phyloP scores from a whole-genome alignment of 2,113 vertebrate species.

The Zosterops japonicus region DNA sequence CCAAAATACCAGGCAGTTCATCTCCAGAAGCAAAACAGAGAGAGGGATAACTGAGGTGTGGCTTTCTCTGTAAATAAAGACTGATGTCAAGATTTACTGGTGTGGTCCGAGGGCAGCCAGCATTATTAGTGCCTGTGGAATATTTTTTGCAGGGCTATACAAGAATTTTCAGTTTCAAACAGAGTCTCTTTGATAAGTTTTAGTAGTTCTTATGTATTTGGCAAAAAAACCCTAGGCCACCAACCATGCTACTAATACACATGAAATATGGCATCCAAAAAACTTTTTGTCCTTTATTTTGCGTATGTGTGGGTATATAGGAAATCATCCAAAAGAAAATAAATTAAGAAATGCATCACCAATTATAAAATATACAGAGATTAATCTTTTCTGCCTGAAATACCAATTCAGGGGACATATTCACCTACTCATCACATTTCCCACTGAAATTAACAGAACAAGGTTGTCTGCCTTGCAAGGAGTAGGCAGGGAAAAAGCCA shows the following conservation, averaged over 20 bases:
- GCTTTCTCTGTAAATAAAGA: background rate
- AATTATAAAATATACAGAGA: slow-evolving; percentile 28
- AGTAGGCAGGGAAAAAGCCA: slow-evolving; percentile 62
- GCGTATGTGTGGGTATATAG: background rate
- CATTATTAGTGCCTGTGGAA: background rate
- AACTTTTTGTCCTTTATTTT: background rate
- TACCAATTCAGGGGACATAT: background rate
- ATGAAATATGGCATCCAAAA: background rate
- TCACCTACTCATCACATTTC: slow-evolving; percentile 61
- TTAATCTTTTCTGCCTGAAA: slow-evolving; percentile 32
- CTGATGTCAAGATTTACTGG: background rate
- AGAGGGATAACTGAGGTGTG: background rate
- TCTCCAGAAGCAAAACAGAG: background rate
- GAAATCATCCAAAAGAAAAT: slow-evolving; percentile 30
- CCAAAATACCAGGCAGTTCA: background rate
- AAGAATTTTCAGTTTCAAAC: background rate
- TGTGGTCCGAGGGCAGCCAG: background rate
- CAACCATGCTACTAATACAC: background rate
- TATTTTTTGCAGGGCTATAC: background rate
- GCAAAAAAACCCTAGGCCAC: background rate
- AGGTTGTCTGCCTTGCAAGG: background rate
- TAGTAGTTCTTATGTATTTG: background rate
- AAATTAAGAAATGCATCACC: slow-evolving; percentile 1
- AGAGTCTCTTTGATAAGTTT: background rate
- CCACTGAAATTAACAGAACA: slow-evolving; percentile 37